A percentile compares a stretch with the other conserved stretches of the same genome.
Conservation (phyloP, 2,113 vertebrate genomes). For the Chinchilla lanigera region DNA sequence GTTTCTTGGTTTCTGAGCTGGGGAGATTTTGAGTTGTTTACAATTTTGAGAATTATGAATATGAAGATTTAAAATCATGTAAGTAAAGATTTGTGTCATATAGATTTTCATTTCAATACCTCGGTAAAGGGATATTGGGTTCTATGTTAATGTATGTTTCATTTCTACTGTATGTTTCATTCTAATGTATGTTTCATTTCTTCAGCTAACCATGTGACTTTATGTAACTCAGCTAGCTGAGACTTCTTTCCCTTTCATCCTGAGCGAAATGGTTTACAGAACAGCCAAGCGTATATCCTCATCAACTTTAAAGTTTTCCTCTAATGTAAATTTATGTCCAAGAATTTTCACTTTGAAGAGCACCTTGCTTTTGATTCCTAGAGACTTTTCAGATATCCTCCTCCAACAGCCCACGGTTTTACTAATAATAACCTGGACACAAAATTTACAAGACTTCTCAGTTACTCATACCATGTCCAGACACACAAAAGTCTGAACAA, state of each 20-base stretch:
- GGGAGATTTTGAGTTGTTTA: background rate
- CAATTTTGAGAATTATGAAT: background rate
- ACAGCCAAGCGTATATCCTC: background rate
- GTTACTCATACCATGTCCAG: background rate
- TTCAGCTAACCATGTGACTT: background rate
- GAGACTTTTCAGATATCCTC: background rate
- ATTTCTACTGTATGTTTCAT: background rate
- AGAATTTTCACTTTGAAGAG: conserved; percentile 3
- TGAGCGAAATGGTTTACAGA: background rate
- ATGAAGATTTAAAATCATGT: background rate
- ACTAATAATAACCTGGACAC: background rate
- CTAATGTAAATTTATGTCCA: background rate
- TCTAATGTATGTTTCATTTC: background rate
- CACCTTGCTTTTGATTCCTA: background rate
- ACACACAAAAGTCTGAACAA: background rate
- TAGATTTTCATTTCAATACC: background rate
- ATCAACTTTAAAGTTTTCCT: background rate
- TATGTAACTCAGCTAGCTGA: background rate
- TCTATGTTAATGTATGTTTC: background rate
- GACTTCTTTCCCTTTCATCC: background rate
- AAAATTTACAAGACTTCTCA: background rate
- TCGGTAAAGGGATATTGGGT: background rate
- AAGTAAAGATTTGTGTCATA: background rate
- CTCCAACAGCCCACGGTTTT: background rate
- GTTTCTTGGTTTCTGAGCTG: background rate